A percentile compares a stretch with the other conserved stretches of the same genome.
phyloP scores from a whole-genome alignment of 2,113 vertebrate genomes.

The Cranoglanis bouderius region DNA sequence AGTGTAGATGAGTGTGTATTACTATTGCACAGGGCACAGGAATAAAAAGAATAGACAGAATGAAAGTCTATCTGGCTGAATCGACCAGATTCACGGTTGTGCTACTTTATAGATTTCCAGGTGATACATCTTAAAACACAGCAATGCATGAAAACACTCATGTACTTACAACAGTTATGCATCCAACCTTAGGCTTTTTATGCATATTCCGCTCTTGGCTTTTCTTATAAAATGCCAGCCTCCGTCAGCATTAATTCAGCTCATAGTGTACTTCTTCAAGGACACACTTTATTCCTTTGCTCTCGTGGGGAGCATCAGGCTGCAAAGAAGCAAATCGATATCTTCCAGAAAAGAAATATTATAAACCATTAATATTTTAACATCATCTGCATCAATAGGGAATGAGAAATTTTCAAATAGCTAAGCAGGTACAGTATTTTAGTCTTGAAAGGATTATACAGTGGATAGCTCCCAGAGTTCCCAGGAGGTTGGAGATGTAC shows the following conservation, averaged over 20 bases:
- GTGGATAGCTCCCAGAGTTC: neutral
- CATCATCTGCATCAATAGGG: conserved; percentile 15
- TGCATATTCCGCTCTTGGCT: conserved; percentile 8
- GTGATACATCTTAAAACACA: neutral
- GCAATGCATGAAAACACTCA: neutral
- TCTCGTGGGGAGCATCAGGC: conserved; percentile 24
- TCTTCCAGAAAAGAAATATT: conserved; percentile 46
- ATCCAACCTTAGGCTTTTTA: neutral
- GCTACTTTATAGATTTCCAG: neutral
- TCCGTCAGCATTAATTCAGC: conserved; percentile 37
- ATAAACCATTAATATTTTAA: conserved; percentile 38
- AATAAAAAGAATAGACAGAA: neutral
- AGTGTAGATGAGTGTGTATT: neutral
- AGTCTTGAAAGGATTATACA: neutral
- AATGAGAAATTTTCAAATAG: neutral
- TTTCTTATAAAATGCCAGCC: conserved; percentile 17
- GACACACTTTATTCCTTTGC: conserved; percentile 35
- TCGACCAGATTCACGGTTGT: neutral
- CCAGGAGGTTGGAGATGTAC: conserved; percentile 3
- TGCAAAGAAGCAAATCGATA: conserved; percentile 49
- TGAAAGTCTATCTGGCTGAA: neutral
- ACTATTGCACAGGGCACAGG: neutral
- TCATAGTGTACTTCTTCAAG: conserved; percentile 46
- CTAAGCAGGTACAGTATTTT: neutral
- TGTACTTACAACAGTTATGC: neutral